Evolutionary conservation across 2,888 invertebrate species (phyloP).

Genomic region (Melinaea menophilus): DNA sequence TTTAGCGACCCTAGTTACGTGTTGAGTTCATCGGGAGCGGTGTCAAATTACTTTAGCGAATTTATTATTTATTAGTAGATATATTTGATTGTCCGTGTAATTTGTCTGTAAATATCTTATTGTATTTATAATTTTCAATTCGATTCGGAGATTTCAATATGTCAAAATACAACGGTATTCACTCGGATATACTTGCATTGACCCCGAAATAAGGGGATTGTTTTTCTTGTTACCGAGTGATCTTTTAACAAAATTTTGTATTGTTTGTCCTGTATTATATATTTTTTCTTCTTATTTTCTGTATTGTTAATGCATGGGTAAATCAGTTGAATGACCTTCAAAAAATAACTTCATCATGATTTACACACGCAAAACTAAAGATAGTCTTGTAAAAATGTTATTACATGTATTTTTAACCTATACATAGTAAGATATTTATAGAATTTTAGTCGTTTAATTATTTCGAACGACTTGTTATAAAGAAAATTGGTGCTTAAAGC

Average conservation of each 20-base stretch:
- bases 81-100: slow-evolving; percentile 52
- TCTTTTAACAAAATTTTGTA: neutral
- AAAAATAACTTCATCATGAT: slow-evolving; percentile 31
- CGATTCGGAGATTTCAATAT: slow-evolving; percentile 44
- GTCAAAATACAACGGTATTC: neutral
- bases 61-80: slow-evolving; percentile 64
- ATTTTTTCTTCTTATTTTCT: slow-evolving; percentile 45
- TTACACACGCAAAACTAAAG: slow-evolving; percentile 55
- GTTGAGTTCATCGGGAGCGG: slow-evolving; percentile 57
- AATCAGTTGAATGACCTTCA: slow-evolving; percentile 1
- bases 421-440: slow-evolving; percentile 79
- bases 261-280: neutral
- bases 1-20: slow-evolving; percentile 68
- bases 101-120: slow-evolving; percentile 70
- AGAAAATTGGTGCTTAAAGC: slow-evolving; percentile 78
- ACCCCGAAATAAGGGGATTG: neutral
- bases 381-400: slow-evolving; percentile 78
- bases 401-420: slow-evolving; percentile 78
- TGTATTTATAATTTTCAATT: slow-evolving; percentile 56
- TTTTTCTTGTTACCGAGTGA: neutral
- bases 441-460: slow-evolving; percentile 78
- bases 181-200: neutral
- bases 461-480: slow-evolving; percentile 79
- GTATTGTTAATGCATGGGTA: slow-evolving; percentile 28
- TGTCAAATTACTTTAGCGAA: slow-evolving; percentile 71